A percentile compares a stretch with the other conserved stretches of the same genome.
phyloP scores from a whole-genome alignment of 2,888 invertebrate species.

The Caenorhabditis macrosperma region DNA sequence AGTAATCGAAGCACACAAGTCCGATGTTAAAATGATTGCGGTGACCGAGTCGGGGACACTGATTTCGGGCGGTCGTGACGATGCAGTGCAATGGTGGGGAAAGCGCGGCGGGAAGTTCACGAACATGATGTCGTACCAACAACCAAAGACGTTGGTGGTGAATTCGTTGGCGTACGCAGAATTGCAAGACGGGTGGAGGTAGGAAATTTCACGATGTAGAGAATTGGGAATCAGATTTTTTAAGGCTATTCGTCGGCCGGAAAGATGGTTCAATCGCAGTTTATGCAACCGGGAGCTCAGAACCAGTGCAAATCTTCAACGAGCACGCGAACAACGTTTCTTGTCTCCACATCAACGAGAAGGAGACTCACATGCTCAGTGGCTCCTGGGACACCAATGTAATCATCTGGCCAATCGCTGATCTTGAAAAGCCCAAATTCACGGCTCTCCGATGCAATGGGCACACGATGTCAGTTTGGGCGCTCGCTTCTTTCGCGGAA shows the following conservation, averaged over 20 bases:
- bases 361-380: constrained; percentile 85
- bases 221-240: not conserved
- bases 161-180: constrained; percentile 70
- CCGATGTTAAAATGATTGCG: constrained; percentile 61
- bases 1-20: constrained; percentile 61
- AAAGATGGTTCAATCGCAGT: constrained; percentile 74
- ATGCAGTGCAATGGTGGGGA: constrained; percentile 67
- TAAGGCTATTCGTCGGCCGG: constrained; percentile 56
- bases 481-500: constrained; percentile 80
- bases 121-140: constrained; percentile 30
- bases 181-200: constrained; percentile 59
- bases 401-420: constrained; percentile 86
- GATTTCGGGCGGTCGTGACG: constrained; percentile 73
- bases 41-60: constrained; percentile 59
- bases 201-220: not conserved
- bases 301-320: constrained; percentile 49
- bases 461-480: constrained; percentile 90
- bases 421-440: constrained; percentile 27
- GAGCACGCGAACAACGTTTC: constrained; percentile 80
- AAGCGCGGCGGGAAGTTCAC: constrained; percentile 61
- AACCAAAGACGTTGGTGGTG: constrained; percentile 61
- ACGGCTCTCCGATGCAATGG: constrained; percentile 82
- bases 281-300: constrained; percentile 59
- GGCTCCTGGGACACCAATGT: constrained; percentile 95
- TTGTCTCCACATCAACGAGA: constrained; percentile 81